phyloP scores from a whole-genome alignment of 2,888 invertebrate genomes.

The Cephus runcator region DNA sequence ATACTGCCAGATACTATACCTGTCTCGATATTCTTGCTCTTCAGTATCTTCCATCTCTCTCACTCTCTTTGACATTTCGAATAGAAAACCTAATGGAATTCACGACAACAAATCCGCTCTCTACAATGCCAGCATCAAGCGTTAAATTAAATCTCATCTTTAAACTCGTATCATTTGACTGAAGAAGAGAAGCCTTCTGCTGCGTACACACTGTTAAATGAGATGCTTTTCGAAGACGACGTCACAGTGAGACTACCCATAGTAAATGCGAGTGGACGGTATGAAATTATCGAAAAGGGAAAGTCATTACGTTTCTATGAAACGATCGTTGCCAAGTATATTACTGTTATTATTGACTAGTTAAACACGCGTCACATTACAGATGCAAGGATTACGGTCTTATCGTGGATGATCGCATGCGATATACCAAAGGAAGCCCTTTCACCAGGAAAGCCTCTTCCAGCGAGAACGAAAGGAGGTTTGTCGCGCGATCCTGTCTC shows the following conservation, averaged over 20 bases:
- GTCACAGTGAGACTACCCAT: neutral
- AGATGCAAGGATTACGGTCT: neutral
- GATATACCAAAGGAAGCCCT: neutral
- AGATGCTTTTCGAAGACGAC: neutral
- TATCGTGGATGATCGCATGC: neutral
- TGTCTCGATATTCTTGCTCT: neutral
- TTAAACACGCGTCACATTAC: neutral
- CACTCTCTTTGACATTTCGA: neutral
- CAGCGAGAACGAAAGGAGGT: neutral
- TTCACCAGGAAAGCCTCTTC: neutral
- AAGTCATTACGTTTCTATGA: neutral
- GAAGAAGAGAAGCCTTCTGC: neutral
- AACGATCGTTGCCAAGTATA: neutral
- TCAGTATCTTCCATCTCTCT: neutral
- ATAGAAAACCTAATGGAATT: neutral
- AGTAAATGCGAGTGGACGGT: neutral
- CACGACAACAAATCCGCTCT: neutral
- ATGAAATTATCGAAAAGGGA: neutral
- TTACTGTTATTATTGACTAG: neutral
- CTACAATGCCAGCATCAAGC: neutral
- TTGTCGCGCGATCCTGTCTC: neutral
- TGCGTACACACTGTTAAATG: neutral
- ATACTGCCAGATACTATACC: conserved; percentile 16
- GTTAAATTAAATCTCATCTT: neutral
- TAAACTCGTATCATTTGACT: neutral